phyloP scores from a whole-genome alignment of 2,888 invertebrate genomes.

The Chironomus riparius region DNA sequence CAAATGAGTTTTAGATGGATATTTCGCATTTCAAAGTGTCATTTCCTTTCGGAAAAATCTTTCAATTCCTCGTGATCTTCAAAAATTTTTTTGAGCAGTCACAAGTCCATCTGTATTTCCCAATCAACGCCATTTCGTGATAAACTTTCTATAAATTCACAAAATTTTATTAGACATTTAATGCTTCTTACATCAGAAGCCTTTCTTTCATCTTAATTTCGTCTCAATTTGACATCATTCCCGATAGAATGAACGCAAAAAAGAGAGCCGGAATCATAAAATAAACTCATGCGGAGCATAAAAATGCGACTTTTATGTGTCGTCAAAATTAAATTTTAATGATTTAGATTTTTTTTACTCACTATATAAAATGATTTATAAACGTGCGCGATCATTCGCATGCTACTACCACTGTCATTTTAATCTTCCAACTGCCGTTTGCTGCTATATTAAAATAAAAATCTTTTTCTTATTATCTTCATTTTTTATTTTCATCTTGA shows the following conservation, averaged over 20 bases:
- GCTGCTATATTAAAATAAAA: neutral
- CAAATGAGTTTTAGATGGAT: no score
- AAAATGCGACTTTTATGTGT: conserved; percentile 9
- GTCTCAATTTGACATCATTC: no score
- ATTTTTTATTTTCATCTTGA: no score
- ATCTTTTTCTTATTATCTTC: no score
- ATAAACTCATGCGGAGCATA: neutral
- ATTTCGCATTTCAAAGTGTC: no score
- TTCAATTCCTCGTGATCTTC: no score
- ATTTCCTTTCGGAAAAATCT: no score
- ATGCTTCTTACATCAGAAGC: no score
- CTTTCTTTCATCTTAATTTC: no score
- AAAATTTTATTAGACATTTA: no score
- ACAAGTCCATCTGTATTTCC: neutral
- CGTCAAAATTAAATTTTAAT: conserved; percentile 25
- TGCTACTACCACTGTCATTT: neutral
- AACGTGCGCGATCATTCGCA: neutral
- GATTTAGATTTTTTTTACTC: conserved; percentile 11
- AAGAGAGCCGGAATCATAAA: neutral
- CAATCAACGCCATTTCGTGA: neutral
- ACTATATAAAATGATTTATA: conserved; percentile 15
- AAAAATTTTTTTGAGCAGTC: no score
- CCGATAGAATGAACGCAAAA: neutral
- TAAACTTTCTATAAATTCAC: no score
- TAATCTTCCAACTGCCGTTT: neutral